Evolutionary conservation across 2,888 invertebrate species (phyloP).

Genomic region (Macrophya alboannulata): DNA sequence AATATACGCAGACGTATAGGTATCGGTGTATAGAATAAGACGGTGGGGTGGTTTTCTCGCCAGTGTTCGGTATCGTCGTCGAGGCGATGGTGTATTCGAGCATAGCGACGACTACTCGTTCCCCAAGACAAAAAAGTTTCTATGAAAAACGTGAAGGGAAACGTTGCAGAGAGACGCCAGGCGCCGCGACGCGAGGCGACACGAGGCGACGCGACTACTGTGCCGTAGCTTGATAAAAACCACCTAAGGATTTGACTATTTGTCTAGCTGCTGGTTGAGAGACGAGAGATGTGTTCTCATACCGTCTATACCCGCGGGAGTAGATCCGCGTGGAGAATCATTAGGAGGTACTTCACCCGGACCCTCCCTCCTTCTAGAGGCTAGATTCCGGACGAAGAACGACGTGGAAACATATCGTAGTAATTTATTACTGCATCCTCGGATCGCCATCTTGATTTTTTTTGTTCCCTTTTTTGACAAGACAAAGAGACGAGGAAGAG

Average conservation of each 20-base stretch:
- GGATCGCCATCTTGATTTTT: constrained; percentile 50
- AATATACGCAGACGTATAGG: neutral
- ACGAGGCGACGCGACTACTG: constrained; percentile 24
- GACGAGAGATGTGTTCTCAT: constrained; percentile 35
- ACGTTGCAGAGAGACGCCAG: constrained; percentile 38
- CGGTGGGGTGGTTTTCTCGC: neutral
- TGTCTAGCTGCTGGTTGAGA: constrained; percentile 41
- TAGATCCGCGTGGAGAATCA: constrained; percentile 47
- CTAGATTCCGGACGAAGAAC: constrained; percentile 18
- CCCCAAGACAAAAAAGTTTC: constrained; percentile 17
- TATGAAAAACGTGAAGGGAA: constrained; percentile 14
- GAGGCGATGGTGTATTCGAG: constrained; percentile 37
- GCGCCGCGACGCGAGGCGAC: constrained; percentile 35
- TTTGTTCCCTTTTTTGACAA: constrained; percentile 3
- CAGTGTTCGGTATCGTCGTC: neutral
- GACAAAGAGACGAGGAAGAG: neutral
- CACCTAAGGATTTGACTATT: constrained; percentile 50
- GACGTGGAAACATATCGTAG: constrained; percentile 51
- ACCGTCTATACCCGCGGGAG: constrained; percentile 8
- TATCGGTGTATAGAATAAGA: constrained; percentile 7
- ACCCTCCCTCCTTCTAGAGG: neutral
- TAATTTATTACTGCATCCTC: constrained; percentile 46
- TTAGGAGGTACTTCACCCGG: constrained; percentile 52
- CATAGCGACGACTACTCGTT: constrained; percentile 39
- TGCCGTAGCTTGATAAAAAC: constrained; percentile 38